phyloP scores from a whole-genome alignment of 2,113 vertebrate species.

The Perccottus glenii region DNA sequence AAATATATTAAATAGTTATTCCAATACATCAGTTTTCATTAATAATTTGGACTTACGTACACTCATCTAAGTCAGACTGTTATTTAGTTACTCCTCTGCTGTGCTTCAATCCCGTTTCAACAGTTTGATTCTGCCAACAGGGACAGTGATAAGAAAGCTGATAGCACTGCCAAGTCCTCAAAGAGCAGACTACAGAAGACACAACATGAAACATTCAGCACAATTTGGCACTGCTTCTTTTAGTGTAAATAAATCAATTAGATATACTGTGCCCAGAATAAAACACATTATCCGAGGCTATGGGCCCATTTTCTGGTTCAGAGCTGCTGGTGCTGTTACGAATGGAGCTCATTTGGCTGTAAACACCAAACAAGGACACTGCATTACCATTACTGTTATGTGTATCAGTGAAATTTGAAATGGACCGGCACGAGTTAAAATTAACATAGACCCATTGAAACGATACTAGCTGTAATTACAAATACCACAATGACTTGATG shows the following conservation, averaged over 20 bases:
- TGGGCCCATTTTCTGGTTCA: slow-evolving; percentile 67
- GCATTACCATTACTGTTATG: slow-evolving; percentile 37
- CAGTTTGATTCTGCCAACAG: slow-evolving; percentile 59
- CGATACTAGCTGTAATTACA: background rate
- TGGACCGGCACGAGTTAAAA: background rate
- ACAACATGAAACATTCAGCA: slow-evolving; percentile 68
- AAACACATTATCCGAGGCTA: slow-evolving; percentile 61
- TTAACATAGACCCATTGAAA: background rate
- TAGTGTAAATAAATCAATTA: slow-evolving; percentile 70
- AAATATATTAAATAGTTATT: slow-evolving; percentile 36
- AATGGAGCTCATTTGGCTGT: slow-evolving; percentile 53
- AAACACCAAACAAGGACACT: slow-evolving; percentile 46
- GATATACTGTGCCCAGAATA: slow-evolving; percentile 58
- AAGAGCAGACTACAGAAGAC: slow-evolving; percentile 61
- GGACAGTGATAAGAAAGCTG: slow-evolving; percentile 65
- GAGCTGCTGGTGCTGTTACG: slow-evolving; percentile 41
- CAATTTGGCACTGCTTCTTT: slow-evolving; percentile 60
- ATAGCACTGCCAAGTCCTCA: slow-evolving; percentile 67
- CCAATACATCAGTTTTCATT: slow-evolving; percentile 27
- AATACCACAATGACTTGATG: background rate
- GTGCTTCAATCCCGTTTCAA: slow-evolving; percentile 58
- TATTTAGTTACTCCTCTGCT: slow-evolving; percentile 58
- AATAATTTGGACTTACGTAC: slow-evolving; percentile 33
- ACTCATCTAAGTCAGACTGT: slow-evolving; percentile 38
- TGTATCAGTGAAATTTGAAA: background rate